A percentile compares a stretch with the other conserved stretches of the same genome.
Conservation (phyloP, 2,888 invertebrate genomes). For the Sarcophaga carnaria region DNA sequence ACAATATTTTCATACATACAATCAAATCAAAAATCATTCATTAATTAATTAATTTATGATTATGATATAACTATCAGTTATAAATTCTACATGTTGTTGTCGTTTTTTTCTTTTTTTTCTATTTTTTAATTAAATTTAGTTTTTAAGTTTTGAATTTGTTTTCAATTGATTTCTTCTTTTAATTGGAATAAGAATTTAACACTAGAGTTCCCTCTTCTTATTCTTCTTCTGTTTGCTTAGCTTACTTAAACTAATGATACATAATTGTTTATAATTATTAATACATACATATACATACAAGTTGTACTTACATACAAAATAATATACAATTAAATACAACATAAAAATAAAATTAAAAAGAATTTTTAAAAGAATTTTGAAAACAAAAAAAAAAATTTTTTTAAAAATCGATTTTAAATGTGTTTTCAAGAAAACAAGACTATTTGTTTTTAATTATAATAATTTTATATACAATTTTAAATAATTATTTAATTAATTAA, state of each 20-base stretch:
- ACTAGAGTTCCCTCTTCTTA: constrained; percentile 35
- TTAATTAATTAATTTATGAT: constrained; percentile 28
- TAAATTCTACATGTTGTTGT: constrained; percentile 57
- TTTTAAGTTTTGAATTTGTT: constrained; percentile 8
- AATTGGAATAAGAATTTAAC: constrained; percentile 38
- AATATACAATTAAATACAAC: constrained; percentile 14
- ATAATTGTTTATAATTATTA: constrained; percentile 30
- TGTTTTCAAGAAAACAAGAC: too few relatives aligned
- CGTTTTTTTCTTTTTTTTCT: background rate
- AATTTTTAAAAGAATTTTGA: constrained; percentile 17
- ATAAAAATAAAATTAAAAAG: constrained; percentile 11
- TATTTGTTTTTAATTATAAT: too few relatives aligned
- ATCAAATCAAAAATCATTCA: background rate
- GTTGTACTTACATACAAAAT: constrained; percentile 21
- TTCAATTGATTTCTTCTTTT: background rate
- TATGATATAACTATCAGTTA: constrained; percentile 40
- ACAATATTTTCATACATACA: background rate
- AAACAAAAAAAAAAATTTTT: background rate
- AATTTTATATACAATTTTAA: constrained; percentile 42
- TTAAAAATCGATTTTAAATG: too few relatives aligned
- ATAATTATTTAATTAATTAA: constrained; percentile 22
- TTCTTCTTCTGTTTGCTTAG: background rate
- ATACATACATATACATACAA: constrained; percentile 33
- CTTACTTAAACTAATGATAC: background rate
- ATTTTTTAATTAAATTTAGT: background rate